Evolutionary conservation across 2,888 invertebrate species (phyloP).

Genomic region (Dicranocentrus wangi): DNA sequence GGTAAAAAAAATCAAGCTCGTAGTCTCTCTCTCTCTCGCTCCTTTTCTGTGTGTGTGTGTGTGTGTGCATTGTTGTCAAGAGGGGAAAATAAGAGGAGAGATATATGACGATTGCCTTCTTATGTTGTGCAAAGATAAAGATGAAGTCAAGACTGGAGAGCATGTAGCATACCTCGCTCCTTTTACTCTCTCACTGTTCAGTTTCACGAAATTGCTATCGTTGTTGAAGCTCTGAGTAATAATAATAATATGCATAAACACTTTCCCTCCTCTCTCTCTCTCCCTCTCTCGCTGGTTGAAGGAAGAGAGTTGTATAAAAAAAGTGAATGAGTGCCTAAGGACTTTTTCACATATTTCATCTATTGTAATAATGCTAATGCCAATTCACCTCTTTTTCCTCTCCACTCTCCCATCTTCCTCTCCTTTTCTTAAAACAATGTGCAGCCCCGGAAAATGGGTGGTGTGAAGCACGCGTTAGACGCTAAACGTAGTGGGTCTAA

Average conservation of each 20-base stretch:
- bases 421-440: no score
- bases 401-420: background rate
- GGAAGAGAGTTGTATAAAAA: constrained; percentile 7
- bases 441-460: no score
- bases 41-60: no score
- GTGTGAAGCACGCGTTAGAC: no score
- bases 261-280: constrained; percentile 19
- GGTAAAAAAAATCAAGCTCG: constrained; percentile 29
- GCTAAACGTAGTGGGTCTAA: no score
- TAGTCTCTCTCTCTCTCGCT: background rate
- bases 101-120: constrained; percentile 25
- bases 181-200: constrained; percentile 4
- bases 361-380: constrained; percentile 43
- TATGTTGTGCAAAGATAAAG: constrained; percentile 17
- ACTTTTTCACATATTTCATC: constrained; percentile 45
- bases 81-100: constrained; percentile 1
- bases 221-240: constrained; percentile 27
- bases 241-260: constrained; percentile 50
- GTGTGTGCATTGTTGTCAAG: constrained; percentile 3
- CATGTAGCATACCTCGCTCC: background rate
- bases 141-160: constrained; percentile 12
- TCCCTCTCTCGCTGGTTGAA: constrained; percentile 1
- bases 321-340: constrained; percentile 37
- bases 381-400: constrained; percentile 38
- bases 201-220: constrained; percentile 29